These are phyloP conservation scores for Rhagonycha lutea DNA, from an alignment of 2,888 invertebrate genomes.

Conservation along the genomic window DNA sequence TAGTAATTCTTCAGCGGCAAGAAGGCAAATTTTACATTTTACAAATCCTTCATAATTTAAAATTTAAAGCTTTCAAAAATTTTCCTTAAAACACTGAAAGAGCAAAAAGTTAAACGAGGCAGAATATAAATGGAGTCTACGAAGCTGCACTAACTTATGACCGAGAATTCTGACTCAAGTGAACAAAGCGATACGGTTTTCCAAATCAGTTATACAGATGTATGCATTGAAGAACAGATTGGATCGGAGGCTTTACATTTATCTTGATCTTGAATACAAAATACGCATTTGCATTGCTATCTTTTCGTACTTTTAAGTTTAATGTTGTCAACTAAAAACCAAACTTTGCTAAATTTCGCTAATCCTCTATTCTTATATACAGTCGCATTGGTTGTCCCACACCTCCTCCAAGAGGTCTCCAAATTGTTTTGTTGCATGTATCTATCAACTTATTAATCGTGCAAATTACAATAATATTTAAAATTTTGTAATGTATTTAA, in stretches of 20 bases:
- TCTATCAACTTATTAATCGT: neutral
- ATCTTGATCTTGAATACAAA: slow-evolving; percentile 32
- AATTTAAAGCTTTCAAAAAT: slow-evolving; percentile 27
- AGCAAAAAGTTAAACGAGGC: slow-evolving; percentile 34
- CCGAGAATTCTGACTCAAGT: slow-evolving; percentile 32
- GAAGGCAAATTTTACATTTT: neutral
- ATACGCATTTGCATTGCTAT: slow-evolving; percentile 25
- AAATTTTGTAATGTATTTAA: neutral
- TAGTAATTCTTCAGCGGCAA: neutral
- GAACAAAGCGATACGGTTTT: slow-evolving; percentile 36
- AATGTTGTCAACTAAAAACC: slow-evolving; percentile 11
- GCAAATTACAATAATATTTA: neutral
- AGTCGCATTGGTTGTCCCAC: neutral
- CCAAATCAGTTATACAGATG: slow-evolving; percentile 39
- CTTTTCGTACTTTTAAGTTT: slow-evolving; percentile 7
- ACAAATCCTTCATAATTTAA: slow-evolving; percentile 15
- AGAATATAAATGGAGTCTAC: slow-evolving; percentile 36
- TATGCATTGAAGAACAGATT: slow-evolving; percentile 38
- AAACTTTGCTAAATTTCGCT: neutral
- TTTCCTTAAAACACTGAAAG: slow-evolving; percentile 24
- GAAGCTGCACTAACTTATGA: slow-evolving; percentile 32
- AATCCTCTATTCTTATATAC: neutral
- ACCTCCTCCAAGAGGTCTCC: neutral
- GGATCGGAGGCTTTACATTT: slow-evolving; percentile 38
- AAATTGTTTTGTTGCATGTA: neutral